These are phyloP conservation scores for Pemphredon lugubris DNA, from an alignment of 2,888 invertebrate species.

Conservation along the genomic window DNA sequence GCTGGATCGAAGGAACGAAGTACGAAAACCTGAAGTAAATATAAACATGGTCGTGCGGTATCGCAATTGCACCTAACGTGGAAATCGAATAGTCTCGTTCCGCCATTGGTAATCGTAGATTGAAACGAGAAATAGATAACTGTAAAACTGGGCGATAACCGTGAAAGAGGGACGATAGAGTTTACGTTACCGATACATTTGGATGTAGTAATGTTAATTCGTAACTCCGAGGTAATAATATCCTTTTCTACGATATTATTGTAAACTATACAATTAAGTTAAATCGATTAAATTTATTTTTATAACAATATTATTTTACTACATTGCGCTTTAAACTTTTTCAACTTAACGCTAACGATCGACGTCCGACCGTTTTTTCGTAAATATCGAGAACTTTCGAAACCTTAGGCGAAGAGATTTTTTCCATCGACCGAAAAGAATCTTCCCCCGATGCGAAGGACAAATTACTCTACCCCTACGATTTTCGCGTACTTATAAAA, in stretches of 20 bases:
- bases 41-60: no score
- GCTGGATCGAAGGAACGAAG: no score
- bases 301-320: neutral
- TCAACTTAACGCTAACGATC: neutral
- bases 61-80: no score
- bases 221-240: neutral
- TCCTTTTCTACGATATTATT: neutral
- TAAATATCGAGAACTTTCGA: neutral
- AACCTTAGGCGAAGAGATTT: neutral
- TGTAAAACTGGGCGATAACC: neutral
- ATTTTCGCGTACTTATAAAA: neutral
- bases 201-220: neutral
- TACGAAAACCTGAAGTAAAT: no score
- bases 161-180: neutral
- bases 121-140: neutral
- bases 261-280: neutral
- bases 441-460: neutral
- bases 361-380: neutral
- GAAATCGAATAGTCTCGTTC: no score
- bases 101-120: neutral
- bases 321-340: neutral
- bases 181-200: neutral
- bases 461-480: neutral
- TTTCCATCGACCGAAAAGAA: neutral
- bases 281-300: constrained; percentile 9